phyloP scores from a whole-genome alignment of 1,140 invertebrate species.

The Formica exsecta region DNA sequence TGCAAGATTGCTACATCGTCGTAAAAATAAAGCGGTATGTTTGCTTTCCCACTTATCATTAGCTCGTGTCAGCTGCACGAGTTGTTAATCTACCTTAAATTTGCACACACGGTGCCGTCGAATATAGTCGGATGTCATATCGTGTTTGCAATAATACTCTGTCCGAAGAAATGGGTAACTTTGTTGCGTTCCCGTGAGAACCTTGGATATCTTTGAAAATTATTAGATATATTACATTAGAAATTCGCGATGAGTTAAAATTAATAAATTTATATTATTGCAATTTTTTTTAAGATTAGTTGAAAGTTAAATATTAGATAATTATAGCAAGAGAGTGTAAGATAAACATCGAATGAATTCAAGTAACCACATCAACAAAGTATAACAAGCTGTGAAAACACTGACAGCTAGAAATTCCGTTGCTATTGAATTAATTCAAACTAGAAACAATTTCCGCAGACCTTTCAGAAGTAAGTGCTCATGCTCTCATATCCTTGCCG shows the following conservation, averaged over 20 bases:
- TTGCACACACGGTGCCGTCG: constrained; percentile 4
- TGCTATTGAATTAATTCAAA: constrained; percentile 16
- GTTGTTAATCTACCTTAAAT: constrained; percentile 52
- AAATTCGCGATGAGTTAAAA: neutral
- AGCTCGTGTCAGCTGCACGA: neutral
- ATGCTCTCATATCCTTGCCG: constrained; percentile 7
- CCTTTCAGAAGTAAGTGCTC: neutral
- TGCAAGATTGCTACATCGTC: neutral
- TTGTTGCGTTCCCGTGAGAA: neutral
- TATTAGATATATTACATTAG: neutral
- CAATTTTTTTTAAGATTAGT: no score
- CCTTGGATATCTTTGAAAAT: neutral
- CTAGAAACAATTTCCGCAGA: constrained; percentile 34
- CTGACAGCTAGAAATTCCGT: neutral
- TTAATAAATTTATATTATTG: neutral
- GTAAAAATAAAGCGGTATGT: constrained; percentile 24
- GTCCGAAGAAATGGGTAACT: neutral
- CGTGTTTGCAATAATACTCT: neutral
- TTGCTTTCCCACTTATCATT: constrained; percentile 32
- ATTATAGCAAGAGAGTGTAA: neutral
- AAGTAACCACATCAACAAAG: constrained; percentile 23
- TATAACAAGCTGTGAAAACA: neutral
- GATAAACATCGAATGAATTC: constrained; percentile 1
- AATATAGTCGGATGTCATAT: constrained; percentile 34
- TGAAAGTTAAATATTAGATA: neutral